Evolutionary conservation across 1,140 invertebrate genomes (phyloP).

Genomic region (Drosophila obscura): DNA sequence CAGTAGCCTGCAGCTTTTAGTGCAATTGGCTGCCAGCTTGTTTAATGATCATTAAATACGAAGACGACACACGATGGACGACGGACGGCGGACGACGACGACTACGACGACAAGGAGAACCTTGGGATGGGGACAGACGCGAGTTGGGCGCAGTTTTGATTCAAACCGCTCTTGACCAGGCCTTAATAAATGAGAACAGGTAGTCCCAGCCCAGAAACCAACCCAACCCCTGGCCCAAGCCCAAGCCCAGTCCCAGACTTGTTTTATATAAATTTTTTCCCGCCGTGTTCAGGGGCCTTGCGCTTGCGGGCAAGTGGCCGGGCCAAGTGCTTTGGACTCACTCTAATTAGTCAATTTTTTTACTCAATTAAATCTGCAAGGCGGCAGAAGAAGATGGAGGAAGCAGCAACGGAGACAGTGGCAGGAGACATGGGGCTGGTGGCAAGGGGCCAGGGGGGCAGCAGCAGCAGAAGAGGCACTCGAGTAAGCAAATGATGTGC

Average conservation of each 20-base stretch:
- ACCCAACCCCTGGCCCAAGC: constrained; percentile 5
- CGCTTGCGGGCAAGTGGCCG: constrained; percentile 51
- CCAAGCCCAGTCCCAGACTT: constrained; percentile 46
- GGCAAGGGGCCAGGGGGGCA: too few species aligned
- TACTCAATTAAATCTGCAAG: constrained; percentile 78
- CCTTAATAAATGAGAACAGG: constrained; percentile 80
- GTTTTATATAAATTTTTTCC: constrained; percentile 54
- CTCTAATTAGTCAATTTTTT: constrained; percentile 81
- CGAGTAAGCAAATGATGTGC: constrained; percentile 81
- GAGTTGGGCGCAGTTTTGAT: constrained; percentile 61
- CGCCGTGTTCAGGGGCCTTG: constrained; percentile 12
- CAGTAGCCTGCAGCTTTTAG: constrained; percentile 72
- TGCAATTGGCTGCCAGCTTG: constrained; percentile 78
- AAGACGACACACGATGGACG: constrained; percentile 70
- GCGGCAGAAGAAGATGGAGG: constrained; percentile 40
- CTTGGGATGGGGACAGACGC: constrained; percentile 20
- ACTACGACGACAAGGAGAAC: constrained; percentile 12
- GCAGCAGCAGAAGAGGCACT: constrained; percentile 43
- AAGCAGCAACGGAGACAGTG: neutral
- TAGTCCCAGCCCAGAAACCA: constrained; percentile 31
- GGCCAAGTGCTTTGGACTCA: constrained; percentile 72
- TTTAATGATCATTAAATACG: constrained; percentile 81
- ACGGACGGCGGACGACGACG: constrained; percentile 9
- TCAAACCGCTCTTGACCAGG: constrained; percentile 80
- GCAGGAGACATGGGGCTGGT: too few species aligned